phyloP scores from a whole-genome alignment of 2,888 invertebrate species.

The Carcina quercana region DNA sequence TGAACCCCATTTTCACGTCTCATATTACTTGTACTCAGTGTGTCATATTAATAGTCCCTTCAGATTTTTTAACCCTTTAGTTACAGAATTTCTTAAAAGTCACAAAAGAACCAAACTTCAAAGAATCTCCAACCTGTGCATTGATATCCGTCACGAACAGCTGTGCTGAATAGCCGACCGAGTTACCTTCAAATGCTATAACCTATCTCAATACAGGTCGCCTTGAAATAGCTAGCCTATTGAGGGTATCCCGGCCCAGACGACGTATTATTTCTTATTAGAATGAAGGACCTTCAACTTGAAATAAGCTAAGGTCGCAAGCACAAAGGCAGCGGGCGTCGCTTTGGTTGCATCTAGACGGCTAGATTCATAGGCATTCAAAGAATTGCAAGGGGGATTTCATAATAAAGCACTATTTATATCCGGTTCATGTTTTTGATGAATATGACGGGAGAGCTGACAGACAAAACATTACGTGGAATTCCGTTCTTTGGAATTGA shows the following conservation, averaged over 20 bases:
- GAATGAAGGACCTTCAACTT: constrained; percentile 61
- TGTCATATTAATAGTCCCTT: too few relatives aligned
- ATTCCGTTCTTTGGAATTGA: too few relatives aligned
- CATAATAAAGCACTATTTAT: constrained; percentile 24
- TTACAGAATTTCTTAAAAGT: too few relatives aligned
- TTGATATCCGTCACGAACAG: constrained; percentile 32
- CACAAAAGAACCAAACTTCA: too few relatives aligned
- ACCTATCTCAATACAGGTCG: constrained; percentile 65
- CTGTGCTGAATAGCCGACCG: constrained; percentile 54
- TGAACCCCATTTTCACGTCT: too few relatives aligned
- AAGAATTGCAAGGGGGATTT: constrained; percentile 33
- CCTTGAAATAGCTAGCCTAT: constrained; percentile 54
- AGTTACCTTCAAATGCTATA: constrained; percentile 47
- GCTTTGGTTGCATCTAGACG: constrained; percentile 57
- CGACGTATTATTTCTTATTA: constrained; percentile 39
- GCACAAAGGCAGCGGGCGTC: constrained; percentile 36
- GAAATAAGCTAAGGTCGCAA: constrained; percentile 64
- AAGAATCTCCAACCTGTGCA: constrained; percentile 39
- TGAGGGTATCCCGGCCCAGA: constrained; percentile 48
- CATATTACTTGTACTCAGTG: too few relatives aligned
- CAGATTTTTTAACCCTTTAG: too few relatives aligned
- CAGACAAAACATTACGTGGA: too few relatives aligned
- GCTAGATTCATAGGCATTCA: constrained; percentile 46
- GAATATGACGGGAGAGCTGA: constrained; percentile 4
- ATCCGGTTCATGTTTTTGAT: constrained; percentile 19